Conservation (phyloP, 1,140 invertebrate species). For the Sarcophaga bullata region DNA sequence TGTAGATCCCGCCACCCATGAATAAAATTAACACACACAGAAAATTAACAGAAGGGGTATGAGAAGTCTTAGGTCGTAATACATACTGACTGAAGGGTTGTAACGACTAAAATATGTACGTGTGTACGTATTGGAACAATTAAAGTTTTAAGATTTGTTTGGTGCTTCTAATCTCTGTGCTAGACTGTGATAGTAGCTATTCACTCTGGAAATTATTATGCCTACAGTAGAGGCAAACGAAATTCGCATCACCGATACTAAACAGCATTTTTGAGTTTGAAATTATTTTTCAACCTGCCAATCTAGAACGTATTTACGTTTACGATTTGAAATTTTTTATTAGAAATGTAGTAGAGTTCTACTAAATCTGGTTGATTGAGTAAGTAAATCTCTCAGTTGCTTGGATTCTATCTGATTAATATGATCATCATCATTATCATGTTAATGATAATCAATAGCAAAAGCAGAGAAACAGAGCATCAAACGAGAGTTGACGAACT, state of each 20-base stretch:
- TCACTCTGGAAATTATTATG: too few relatives aligned
- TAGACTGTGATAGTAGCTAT: too few relatives aligned
- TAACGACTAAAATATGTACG: too few relatives aligned
- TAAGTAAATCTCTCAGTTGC: not conserved
- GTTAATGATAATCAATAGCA: not conserved
- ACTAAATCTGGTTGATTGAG: not conserved
- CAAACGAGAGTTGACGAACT: not conserved
- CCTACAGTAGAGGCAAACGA: not conserved
- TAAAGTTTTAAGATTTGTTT: too few relatives aligned
- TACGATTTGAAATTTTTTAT: not conserved
- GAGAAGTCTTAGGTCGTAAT: too few relatives aligned
- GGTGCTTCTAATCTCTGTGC: too few relatives aligned
- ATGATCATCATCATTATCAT: not conserved
- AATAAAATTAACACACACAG: too few relatives aligned
- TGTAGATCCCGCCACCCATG: too few relatives aligned
- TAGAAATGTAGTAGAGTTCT: not conserved
- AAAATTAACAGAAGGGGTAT: too few relatives aligned
- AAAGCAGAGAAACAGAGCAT: not conserved
- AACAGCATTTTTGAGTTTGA: not conserved
- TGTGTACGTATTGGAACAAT: too few relatives aligned
- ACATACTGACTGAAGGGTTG: too few relatives aligned
- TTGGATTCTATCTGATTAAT: too few relatives aligned
- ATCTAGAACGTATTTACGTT: not conserved
- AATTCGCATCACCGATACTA: not conserved
- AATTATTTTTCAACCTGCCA: not conserved